These are phyloP conservation scores for Lagria hirta DNA, from an alignment of 2,888 invertebrate species.

Conservation along the genomic window DNA sequence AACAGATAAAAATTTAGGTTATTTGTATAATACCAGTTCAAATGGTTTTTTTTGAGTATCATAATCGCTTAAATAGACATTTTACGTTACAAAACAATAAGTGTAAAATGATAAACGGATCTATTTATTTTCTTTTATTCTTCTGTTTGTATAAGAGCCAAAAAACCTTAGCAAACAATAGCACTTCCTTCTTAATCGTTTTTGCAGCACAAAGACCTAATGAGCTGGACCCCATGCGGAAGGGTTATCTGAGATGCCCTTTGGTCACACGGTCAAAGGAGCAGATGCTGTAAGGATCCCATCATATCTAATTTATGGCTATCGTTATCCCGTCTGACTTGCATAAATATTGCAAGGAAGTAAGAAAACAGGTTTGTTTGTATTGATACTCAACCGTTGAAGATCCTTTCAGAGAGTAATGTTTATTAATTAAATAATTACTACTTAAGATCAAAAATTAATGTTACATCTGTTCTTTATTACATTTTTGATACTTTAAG, in stretches of 20 bases:
- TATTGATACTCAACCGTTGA: slow-evolving; percentile 25
- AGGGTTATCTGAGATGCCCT: slow-evolving; percentile 39
- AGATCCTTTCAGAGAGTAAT: no score
- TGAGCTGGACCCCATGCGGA: slow-evolving; percentile 26
- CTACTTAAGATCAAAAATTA: no score
- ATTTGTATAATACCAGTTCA: no score
- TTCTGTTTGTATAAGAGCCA: slow-evolving; percentile 21
- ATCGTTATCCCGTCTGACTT: slow-evolving; percentile 39
- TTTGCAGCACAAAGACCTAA: slow-evolving; percentile 17
- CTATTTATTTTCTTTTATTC: slow-evolving; percentile 19
- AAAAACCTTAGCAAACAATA: slow-evolving; percentile 19
- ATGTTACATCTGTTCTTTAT: no score
- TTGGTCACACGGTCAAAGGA: slow-evolving; percentile 45
- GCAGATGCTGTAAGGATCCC: slow-evolving; percentile 42
- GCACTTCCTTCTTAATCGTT: slow-evolving; percentile 30
- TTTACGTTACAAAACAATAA: no score
- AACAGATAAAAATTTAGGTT: no score
- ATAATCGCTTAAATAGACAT: no score
- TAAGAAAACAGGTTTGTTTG: slow-evolving; percentile 42
- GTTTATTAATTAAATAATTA: no score
- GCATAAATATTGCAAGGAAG: slow-evolving; percentile 34
- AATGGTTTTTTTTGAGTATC: no score
- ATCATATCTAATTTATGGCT: slow-evolving; percentile 36
- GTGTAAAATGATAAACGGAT: slow-evolving; percentile 23
- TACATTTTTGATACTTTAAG: no score